Conservation (phyloP, 1,140 invertebrate species). For the Pseudomyrmex dendroicus region DNA sequence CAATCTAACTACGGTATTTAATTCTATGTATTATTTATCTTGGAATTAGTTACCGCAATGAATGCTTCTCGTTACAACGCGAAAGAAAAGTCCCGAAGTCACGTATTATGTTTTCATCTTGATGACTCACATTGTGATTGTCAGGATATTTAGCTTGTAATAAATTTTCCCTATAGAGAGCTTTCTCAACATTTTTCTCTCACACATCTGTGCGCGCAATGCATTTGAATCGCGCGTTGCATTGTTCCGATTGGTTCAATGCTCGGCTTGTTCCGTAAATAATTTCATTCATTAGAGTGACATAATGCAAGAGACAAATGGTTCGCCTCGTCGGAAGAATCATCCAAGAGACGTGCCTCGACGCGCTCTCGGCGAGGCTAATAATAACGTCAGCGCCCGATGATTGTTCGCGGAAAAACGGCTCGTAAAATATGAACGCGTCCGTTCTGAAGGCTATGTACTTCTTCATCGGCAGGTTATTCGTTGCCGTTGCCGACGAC, state of each 20-base stretch:
- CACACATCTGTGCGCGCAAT: not conserved
- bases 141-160: not conserved
- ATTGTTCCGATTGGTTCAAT: not conserved
- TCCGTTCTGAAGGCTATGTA: too few relatives aligned
- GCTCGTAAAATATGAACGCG: slow-evolving; percentile 13
- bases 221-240: slow-evolving; percentile 11
- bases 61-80: not conserved
- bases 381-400: slow-evolving; percentile 37
- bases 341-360: not conserved
- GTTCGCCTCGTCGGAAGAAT: slow-evolving; percentile 18
- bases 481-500: too few relatives aligned
- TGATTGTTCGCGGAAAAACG: slow-evolving; percentile 37
- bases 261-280: slow-evolving; percentile 11
- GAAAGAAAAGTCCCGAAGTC: not conserved
- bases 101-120: not conserved
- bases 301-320: slow-evolving; percentile 34
- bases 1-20: slow-evolving; percentile 16
- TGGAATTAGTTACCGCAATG: slow-evolving; percentile 12
- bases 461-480: too few relatives aligned
- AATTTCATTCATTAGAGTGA: slow-evolving; percentile 15
- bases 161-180: not conserved
- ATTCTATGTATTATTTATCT: slow-evolving; percentile 23
- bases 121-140: not conserved
- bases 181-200: not conserved
- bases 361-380: slow-evolving; percentile 10